These are phyloP conservation scores for Morelia viridis DNA, from an alignment of 2,797 vertebrate species.

Conservation along the genomic window DNA sequence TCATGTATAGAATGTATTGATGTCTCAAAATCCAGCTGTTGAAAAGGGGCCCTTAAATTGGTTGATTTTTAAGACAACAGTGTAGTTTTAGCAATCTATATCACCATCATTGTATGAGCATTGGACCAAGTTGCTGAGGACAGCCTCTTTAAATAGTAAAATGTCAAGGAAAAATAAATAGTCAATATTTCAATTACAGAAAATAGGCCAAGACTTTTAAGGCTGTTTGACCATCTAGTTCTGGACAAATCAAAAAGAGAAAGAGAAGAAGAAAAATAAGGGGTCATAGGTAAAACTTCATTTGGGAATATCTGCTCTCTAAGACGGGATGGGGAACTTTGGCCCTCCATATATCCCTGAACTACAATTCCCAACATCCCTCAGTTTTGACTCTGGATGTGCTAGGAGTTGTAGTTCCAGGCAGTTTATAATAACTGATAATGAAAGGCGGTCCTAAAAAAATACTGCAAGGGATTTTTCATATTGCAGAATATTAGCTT, in stretches of 20 bases:
- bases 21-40: background rate
- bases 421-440: background rate
- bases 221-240: background rate
- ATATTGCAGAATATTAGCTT: background rate
- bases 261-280: background rate
- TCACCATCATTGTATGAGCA: background rate
- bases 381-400: background rate
- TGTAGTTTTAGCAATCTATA: background rate
- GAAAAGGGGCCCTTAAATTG: background rate
- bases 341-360: background rate
- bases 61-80: background rate
- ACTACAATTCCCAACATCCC: background rate
- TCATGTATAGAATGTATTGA: background rate
- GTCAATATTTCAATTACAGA: background rate
- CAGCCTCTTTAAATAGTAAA: background rate
- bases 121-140: background rate
- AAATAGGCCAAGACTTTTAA: background rate
- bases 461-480: background rate
- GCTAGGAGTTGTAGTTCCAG: background rate
- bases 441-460: background rate
- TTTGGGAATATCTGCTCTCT: background rate
- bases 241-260: background rate
- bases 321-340: background rate
- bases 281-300: background rate
- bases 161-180: background rate